Evolutionary conservation across 2,797 vertebrate species (phyloP).

Genomic region (Alcedo quadribrachys): DNA sequence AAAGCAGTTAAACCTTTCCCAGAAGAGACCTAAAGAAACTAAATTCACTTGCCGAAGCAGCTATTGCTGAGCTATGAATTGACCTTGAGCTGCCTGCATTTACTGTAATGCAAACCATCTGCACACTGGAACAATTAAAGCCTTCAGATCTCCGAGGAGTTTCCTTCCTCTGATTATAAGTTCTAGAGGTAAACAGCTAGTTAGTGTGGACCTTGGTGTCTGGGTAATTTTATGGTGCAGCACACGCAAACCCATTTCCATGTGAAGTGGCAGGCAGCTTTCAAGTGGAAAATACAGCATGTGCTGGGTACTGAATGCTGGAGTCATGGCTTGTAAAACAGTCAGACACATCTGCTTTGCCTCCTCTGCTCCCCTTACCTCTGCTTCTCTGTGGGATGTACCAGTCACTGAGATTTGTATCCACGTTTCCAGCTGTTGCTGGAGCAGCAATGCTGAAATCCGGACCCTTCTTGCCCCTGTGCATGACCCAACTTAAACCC

Average conservation of each 20-base stretch:
- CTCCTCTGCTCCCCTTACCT: not conserved
- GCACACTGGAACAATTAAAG: slow-evolving; percentile 70
- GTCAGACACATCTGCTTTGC: slow-evolving; percentile 8
- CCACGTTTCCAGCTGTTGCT: not conserved
- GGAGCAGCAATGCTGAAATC: not conserved
- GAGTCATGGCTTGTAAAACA: not conserved
- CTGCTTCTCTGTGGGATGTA: not conserved
- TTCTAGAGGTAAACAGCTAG: slow-evolving; percentile 68
- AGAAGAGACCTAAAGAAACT: slow-evolving; percentile 42
- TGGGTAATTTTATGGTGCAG: slow-evolving; percentile 41
- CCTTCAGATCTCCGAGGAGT: slow-evolving; percentile 75
- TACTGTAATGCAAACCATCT: slow-evolving; percentile 75
- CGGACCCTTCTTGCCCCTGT: not conserved
- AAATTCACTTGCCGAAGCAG: slow-evolving; percentile 8
- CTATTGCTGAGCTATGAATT: slow-evolving; percentile 43
- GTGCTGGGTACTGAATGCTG: not conserved
- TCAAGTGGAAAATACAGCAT: slow-evolving; percentile 25
- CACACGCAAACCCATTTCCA: slow-evolving; percentile 19
- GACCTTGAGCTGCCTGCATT: slow-evolving; percentile 69
- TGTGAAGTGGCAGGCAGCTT: slow-evolving; percentile 27
- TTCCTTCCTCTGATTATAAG: slow-evolving; percentile 83
- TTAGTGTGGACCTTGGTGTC: slow-evolving; percentile 33
- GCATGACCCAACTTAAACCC: not conserved
- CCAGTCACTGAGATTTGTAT: not conserved
- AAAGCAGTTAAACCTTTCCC: slow-evolving; percentile 14